phyloP scores from a whole-genome alignment of 2,888 invertebrate genomes.

The Volucella inflata region DNA sequence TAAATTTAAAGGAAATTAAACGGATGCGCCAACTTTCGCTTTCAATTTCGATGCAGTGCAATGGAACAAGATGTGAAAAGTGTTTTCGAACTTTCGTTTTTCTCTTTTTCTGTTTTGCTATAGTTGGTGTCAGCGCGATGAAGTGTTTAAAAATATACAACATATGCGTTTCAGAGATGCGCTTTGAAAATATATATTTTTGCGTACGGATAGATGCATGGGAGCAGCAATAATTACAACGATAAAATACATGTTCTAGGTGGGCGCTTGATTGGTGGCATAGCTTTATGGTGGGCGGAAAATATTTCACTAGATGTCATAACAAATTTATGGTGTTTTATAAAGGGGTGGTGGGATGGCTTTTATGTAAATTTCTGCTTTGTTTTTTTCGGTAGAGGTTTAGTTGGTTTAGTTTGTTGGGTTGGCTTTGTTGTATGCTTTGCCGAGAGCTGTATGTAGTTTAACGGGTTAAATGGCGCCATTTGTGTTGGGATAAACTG shows the following conservation, averaged over 20 bases:
- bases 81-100: not conserved
- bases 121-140: conserved; percentile 36
- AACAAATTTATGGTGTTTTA: conserved; percentile 46
- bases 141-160: conserved; percentile 57
- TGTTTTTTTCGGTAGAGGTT: not conserved
- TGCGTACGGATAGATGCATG: conserved; percentile 57
- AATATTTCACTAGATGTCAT: conserved; percentile 64
- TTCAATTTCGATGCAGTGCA: conserved; percentile 26
- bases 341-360: not conserved
- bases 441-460: too few species aligned
- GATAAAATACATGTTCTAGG: conserved; percentile 56
- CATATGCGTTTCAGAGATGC: not conserved
- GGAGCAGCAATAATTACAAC: conserved; percentile 54
- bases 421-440: too few species aligned
- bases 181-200: conserved; percentile 41
- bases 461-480: too few species aligned
- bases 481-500: too few species aligned
- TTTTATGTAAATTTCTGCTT: not conserved
- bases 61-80: conserved; percentile 1
- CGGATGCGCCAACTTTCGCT: conserved; percentile 38
- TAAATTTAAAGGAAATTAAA: conserved; percentile 35
- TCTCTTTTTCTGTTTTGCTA: conserved; percentile 10
- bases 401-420: too few species aligned
- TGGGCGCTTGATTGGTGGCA: conserved; percentile 40
- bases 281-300: conserved; percentile 35